Conservation (phyloP, 2,888 invertebrate species). For the Pomacea canaliculata region DNA sequence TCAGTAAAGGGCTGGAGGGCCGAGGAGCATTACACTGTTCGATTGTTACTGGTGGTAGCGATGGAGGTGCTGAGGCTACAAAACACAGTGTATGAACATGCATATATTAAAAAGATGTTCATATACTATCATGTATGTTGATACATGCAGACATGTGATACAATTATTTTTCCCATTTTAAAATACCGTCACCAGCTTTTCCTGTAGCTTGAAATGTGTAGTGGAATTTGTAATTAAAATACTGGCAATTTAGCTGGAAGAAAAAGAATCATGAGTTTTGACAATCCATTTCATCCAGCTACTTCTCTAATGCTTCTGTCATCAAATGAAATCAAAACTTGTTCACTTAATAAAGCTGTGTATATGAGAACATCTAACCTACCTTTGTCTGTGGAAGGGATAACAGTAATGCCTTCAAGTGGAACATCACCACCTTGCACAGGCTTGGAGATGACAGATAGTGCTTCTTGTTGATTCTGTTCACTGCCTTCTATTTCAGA, state of each 20-base stretch:
- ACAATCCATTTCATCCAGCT: too few species aligned
- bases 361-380: background rate
- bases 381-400: slow-evolving; percentile 23
- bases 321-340: too few species aligned
- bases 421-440: slow-evolving; percentile 30
- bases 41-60: background rate
- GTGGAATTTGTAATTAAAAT: too few species aligned
- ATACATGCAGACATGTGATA: background rate
- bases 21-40: slow-evolving; percentile 15
- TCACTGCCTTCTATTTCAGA: background rate
- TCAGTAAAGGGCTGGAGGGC: slow-evolving; percentile 40
- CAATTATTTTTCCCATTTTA: background rate
- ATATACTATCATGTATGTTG: background rate
- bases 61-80: too few species aligned
- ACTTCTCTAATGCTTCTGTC: too few species aligned
- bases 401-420: slow-evolving; percentile 44
- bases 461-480: background rate
- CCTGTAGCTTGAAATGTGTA: too few species aligned
- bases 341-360: too few species aligned
- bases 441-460: background rate
- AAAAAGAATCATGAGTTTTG: too few species aligned
- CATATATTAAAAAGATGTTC: too few species aligned
- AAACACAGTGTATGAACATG: too few species aligned
- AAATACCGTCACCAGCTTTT: too few species aligned
- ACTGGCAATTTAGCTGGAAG: too few species aligned